Evolutionary conservation across 2,888 invertebrate genomes (phyloP).

Genomic region (Tiliacea aurago): DNA sequence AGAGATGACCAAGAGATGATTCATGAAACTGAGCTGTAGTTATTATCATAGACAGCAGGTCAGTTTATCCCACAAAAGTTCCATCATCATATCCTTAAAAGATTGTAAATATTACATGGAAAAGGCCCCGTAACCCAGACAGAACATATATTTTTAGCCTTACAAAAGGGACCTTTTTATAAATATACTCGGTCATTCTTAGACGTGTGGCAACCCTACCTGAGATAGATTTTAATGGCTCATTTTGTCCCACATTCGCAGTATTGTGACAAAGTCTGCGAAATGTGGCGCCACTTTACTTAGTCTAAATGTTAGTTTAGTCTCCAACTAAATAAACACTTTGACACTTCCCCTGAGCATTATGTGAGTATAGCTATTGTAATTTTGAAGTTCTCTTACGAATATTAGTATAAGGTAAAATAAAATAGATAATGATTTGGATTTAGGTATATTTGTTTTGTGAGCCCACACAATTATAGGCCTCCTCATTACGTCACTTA

Average conservation of each 20-base stretch:
- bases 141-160: constrained; percentile 7
- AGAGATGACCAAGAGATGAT: no score
- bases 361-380: background rate
- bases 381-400: background rate
- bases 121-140: background rate
- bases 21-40: background rate
- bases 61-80: background rate
- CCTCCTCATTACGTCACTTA: no score
- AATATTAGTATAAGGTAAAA: background rate
- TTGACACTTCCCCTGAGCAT: background rate
- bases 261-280: constrained; percentile 22
- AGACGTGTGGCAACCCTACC: constrained; percentile 7
- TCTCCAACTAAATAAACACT: background rate
- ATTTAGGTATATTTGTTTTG: no score
- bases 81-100: background rate
- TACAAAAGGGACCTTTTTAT: constrained; percentile 9
- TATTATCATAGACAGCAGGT: no score
- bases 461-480: no score
- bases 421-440: background rate
- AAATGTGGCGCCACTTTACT: background rate
- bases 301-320: background rate
- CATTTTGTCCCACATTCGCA: background rate
- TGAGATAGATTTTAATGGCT: constrained; percentile 13
- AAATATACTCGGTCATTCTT: constrained; percentile 22
- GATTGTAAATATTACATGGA: constrained; percentile 7